Percentiles rank a stretch among this genome's conserved stretches.
Conservation (phyloP, 2,888 invertebrate species). For the Boloria euphrosyne region DNA sequence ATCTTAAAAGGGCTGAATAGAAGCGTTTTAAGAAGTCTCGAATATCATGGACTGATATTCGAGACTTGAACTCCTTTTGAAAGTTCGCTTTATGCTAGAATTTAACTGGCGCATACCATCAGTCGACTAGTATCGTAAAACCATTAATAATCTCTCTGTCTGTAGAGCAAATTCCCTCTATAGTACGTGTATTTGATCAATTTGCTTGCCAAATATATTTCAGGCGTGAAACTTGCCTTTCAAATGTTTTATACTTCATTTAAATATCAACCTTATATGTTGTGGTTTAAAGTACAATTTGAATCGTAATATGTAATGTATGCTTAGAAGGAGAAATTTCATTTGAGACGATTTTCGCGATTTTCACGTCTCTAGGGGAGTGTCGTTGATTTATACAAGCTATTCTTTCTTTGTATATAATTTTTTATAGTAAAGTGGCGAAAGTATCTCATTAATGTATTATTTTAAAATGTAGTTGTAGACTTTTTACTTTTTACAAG, state of each 20-base stretch:
- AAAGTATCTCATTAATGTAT: not conserved
- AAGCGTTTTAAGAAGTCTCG: too few species aligned
- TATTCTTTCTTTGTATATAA: conserved; percentile 52
- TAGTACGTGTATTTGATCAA: conserved; percentile 61
- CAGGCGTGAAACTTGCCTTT: conserved; percentile 58
- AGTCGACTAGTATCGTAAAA: conserved; percentile 22
- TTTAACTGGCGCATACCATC: not conserved
- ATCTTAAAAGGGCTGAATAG: too few species aligned
- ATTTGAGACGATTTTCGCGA: conserved; percentile 77
- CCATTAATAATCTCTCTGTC: conserved; percentile 36
- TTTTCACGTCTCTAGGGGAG: conserved; percentile 63
- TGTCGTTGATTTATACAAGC: conserved; percentile 71
- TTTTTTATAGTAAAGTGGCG: conserved; percentile 23
- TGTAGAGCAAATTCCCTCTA: conserved; percentile 47
- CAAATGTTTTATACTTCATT: conserved; percentile 34
- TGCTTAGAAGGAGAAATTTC: conserved; percentile 73
- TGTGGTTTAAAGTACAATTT: conserved; percentile 38
- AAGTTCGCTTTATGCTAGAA: not conserved
- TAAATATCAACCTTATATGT: conserved; percentile 41
- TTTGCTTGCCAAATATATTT: conserved; percentile 70
- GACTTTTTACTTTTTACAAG: too few species aligned
- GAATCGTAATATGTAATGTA: conserved; percentile 43
- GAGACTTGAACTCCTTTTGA: too few species aligned
- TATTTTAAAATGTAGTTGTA: too few species aligned
- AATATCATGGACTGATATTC: too few species aligned